phyloP scores from a whole-genome alignment of 2,888 invertebrate genomes.

The Oscheius sp. region DNA sequence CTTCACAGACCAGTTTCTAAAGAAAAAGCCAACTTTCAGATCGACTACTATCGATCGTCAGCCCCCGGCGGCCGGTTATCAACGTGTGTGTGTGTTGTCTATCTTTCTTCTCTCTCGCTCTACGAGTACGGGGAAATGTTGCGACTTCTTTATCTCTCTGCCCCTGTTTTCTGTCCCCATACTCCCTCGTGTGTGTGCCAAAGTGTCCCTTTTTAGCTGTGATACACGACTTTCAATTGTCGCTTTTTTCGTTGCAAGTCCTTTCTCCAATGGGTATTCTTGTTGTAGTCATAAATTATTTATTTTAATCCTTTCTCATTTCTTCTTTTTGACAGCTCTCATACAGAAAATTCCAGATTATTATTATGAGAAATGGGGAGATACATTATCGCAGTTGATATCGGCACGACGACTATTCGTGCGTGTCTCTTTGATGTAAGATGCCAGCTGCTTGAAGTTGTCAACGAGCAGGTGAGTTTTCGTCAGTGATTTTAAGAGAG shows the following conservation, averaged over 20 bases:
- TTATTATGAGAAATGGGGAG: conserved; percentile 21
- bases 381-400: conserved; percentile 58
- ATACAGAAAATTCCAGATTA: conserved; percentile 7
- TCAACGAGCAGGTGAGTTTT: conserved; percentile 43
- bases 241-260: conserved; percentile 25
- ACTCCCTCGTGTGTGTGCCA: neutral
- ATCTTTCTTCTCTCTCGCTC: neutral
- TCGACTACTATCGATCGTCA: conserved; percentile 21
- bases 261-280: conserved; percentile 22
- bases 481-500: no score
- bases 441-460: conserved; percentile 40
- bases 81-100: neutral
- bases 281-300: conserved; percentile 19
- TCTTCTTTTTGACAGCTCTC: neutral
- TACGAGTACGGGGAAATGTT: conserved; percentile 34
- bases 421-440: conserved; percentile 62
- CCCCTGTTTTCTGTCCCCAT: neutral
- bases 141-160: conserved; percentile 21
- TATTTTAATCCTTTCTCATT: neutral
- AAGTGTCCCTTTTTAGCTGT: conserved; percentile 14
- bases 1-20: no score
- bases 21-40: neutral
- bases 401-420: conserved; percentile 68
- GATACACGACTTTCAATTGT: conserved; percentile 24
- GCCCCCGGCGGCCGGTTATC: conserved; percentile 19